phyloP scores from a whole-genome alignment of 2,888 invertebrate genomes.

The Terebella lapidaria region DNA sequence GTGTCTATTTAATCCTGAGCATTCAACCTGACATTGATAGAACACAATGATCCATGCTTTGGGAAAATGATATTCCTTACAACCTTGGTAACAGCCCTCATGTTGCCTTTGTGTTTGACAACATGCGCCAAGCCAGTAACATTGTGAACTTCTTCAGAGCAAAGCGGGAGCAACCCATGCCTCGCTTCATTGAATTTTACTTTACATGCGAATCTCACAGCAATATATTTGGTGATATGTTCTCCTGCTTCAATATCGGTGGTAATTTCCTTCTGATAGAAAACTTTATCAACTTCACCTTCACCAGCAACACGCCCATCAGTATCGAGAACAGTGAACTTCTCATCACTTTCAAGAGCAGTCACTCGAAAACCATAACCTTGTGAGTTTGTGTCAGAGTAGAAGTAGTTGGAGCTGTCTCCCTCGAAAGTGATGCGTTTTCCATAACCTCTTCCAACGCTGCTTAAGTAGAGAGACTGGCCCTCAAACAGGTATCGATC shows the following conservation, averaged over 20 bases:
- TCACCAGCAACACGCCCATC: slow-evolving; percentile 2
- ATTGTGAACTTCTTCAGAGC: not conserved
- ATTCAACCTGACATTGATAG: no score
- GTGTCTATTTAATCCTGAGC: no score
- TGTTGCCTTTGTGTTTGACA: not conserved
- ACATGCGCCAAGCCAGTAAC: slow-evolving; percentile 7
- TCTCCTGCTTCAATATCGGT: not conserved
- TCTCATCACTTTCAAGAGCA: slow-evolving; percentile 52
- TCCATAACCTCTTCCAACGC: slow-evolving; percentile 71
- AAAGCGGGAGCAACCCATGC: slow-evolving; percentile 10
- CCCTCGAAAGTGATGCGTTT: slow-evolving; percentile 70
- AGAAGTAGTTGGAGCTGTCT: slow-evolving; percentile 67
- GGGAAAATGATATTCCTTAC: not conserved
- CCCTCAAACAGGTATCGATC: slow-evolving; percentile 64
- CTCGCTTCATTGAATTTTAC: slow-evolving; percentile 4
- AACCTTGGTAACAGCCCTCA: not conserved
- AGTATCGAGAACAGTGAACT: slow-evolving; percentile 4
- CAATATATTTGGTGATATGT: slow-evolving; percentile 4
- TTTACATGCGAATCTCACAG: slow-evolving; percentile 5
- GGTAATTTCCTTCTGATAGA: slow-evolving; percentile 9
- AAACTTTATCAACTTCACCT: slow-evolving; percentile 3
- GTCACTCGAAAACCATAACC: slow-evolving; percentile 67
- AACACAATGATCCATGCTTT: no score
- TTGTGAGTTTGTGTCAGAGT: slow-evolving; percentile 70
- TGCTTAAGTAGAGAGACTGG: slow-evolving; percentile 63